Conservation (phyloP, 2,888 invertebrate species). For the Agapetus fuscipes region DNA sequence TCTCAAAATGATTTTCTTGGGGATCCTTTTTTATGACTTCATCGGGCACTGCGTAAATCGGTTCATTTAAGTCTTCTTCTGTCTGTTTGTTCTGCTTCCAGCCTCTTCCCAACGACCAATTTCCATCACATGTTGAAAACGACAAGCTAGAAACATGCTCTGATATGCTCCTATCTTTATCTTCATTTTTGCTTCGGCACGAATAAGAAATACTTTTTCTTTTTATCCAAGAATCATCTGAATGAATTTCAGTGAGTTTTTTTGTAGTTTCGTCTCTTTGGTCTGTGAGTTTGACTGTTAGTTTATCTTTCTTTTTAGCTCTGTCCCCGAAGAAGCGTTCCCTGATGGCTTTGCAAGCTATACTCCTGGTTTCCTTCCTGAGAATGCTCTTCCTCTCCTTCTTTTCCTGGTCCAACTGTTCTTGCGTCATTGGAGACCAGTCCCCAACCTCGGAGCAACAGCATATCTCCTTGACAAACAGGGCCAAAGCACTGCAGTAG, state of each 20-base stretch:
- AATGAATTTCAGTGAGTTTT: conserved; percentile 1
- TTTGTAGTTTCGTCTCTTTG: neutral
- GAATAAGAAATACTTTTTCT: conserved; percentile 15
- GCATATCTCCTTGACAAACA: conserved; percentile 41
- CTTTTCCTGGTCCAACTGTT: conserved; percentile 33
- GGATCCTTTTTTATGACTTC: conserved; percentile 2
- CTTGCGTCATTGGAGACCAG: conserved; percentile 33
- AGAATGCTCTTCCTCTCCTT: conserved; percentile 7
- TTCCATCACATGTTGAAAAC: conserved; percentile 33
- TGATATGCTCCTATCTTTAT: conserved; percentile 4
- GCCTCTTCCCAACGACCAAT: conserved; percentile 44
- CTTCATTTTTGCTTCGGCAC: conserved; percentile 8
- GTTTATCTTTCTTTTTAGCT: conserved; percentile 3
- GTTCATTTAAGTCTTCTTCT: conserved; percentile 19
- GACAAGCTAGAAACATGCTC: conserved; percentile 24
- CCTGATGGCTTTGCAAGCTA: conserved; percentile 14
- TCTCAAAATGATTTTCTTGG: conserved; percentile 6
- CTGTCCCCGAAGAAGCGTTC: conserved; percentile 9
- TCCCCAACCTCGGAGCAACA: conserved; percentile 44
- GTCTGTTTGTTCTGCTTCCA: conserved; percentile 36
- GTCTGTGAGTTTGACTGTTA: too few relatives aligned
- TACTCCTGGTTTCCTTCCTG: conserved; percentile 10
- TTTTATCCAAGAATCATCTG: conserved; percentile 7
- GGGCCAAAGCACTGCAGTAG: conserved; percentile 38
- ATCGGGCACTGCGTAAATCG: conserved; percentile 12